A percentile compares a stretch with the other conserved stretches of the same genome.
phyloP scores from a whole-genome alignment of 2,113 vertebrate genomes.

The mouse (Mus musculus) region DNA sequence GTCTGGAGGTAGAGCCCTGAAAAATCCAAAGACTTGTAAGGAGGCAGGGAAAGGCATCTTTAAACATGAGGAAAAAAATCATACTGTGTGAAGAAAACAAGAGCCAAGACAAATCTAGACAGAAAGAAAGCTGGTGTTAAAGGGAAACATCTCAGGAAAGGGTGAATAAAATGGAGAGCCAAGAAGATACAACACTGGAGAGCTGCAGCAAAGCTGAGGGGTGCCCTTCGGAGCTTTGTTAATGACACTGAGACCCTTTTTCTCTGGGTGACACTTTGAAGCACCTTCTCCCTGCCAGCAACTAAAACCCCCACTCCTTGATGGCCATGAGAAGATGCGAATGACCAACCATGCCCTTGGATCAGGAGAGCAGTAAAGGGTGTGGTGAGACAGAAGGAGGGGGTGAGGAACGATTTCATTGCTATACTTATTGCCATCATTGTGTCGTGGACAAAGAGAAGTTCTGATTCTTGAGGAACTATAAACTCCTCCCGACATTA shows the following conservation, averaged over 20 bases:
- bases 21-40: constrained; percentile 26
- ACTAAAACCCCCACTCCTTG: not conserved
- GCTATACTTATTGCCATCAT: not conserved
- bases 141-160: constrained; percentile 55
- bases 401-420: not conserved
- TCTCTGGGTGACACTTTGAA: not conserved
- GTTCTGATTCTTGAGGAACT: not conserved
- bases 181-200: not conserved
- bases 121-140: constrained; percentile 27
- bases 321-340: not conserved
- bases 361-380: not conserved
- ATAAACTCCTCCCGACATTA: not conserved
- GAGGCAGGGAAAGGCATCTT: constrained; percentile 39
- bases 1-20: constrained; percentile 30
- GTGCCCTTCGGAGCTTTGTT: constrained; percentile 2
- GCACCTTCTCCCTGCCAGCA: not conserved
- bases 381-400: not conserved
- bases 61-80: constrained; percentile 33
- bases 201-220: not conserved
- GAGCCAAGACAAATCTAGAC: constrained; percentile 52
- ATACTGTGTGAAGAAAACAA: not conserved
- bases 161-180: not conserved
- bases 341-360: not conserved
- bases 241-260: not conserved
- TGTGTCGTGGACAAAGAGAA: not conserved